These are phyloP conservation scores for Mechanitis mazaeus DNA, from an alignment of 2,888 invertebrate species.

Conservation along the genomic window DNA sequence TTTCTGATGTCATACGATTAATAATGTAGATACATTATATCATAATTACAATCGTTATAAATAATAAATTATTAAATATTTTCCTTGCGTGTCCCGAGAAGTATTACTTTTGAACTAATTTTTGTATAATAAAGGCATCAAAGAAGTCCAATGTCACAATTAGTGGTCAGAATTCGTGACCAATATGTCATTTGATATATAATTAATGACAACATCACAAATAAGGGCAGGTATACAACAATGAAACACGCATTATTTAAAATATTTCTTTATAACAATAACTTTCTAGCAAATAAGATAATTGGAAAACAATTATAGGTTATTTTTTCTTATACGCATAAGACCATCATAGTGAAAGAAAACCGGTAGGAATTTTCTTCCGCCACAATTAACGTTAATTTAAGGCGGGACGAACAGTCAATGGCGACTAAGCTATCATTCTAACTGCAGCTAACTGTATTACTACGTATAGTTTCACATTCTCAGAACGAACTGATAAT, in stretches of 20 bases:
- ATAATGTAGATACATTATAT: neutral
- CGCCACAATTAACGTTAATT: slow-evolving; percentile 22
- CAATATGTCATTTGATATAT: slow-evolving; percentile 9
- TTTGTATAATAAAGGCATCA: slow-evolving; percentile 49
- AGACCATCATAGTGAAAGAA: slow-evolving; percentile 12
- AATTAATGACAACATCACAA: slow-evolving; percentile 11
- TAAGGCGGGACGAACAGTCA: slow-evolving; percentile 17
- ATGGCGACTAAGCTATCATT: slow-evolving; percentile 16
- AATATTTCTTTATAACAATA: neutral
- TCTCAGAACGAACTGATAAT: slow-evolving; percentile 26
- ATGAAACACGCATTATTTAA: neutral
- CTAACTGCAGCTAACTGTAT: slow-evolving; percentile 18
- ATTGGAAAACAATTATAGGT: neutral
- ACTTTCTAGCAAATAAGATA: no score
- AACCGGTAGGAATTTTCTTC: slow-evolving; percentile 24
- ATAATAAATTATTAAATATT: slow-evolving; percentile 27
- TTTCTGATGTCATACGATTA: no score
- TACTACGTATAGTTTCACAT: slow-evolving; percentile 18
- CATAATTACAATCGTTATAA: slow-evolving; percentile 31
- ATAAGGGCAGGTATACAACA: neutral
- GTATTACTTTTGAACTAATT: slow-evolving; percentile 14
- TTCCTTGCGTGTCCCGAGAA: slow-evolving; percentile 28
- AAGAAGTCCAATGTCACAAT: slow-evolving; percentile 40
- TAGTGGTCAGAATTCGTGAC: slow-evolving; percentile 11
- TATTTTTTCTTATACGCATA: neutral